A percentile compares a stretch with the other conserved stretches of the same genome.
phyloP scores from a whole-genome alignment of 30 jellyfish, hydroid and myxozoan genomes.

The Turritopsis dohrnii region DNA sequence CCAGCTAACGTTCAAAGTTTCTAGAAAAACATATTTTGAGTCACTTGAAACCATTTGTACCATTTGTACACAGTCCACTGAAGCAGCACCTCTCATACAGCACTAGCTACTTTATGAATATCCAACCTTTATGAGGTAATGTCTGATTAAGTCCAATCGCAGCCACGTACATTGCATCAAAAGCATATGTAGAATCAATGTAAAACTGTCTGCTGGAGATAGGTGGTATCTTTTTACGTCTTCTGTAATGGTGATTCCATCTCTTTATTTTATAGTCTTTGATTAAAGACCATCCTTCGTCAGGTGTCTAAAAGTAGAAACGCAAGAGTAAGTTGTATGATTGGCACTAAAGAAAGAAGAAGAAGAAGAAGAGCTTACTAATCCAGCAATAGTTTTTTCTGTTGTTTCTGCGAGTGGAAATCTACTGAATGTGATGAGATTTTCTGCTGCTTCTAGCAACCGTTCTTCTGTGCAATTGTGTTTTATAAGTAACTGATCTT shows the following conservation, averaged over 20 bases:
- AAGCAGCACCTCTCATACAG: too few species aligned
- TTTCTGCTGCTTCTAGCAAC: constrained; percentile 49
- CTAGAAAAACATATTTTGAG: background rate
- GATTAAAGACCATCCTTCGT: background rate
- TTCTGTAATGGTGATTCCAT: background rate
- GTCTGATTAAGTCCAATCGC: constrained; percentile 3
- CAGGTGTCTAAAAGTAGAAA: background rate
- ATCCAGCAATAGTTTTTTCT: constrained; percentile 44
- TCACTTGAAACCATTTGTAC: too few species aligned
- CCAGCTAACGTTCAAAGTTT: background rate
- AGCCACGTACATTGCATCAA: constrained; percentile 6
- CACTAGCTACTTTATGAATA: too few species aligned
- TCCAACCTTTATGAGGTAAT: constrained; percentile 8
- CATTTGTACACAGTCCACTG: too few species aligned
- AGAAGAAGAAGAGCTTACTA: constrained; percentile 34
- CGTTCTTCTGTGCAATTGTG: constrained; percentile 50
- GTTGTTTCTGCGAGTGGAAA: constrained; percentile 41
- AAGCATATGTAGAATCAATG: background rate
- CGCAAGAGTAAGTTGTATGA: too few species aligned
- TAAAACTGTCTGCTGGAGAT: background rate
- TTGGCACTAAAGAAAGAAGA: background rate
- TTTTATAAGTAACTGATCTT: background rate
- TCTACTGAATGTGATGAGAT: constrained; percentile 37
- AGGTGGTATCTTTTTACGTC: background rate
- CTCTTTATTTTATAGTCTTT: background rate